These are phyloP conservation scores for Saguinus imperator DNA, from an alignment of 2,113 vertebrate genomes.

Conservation along the genomic window DNA sequence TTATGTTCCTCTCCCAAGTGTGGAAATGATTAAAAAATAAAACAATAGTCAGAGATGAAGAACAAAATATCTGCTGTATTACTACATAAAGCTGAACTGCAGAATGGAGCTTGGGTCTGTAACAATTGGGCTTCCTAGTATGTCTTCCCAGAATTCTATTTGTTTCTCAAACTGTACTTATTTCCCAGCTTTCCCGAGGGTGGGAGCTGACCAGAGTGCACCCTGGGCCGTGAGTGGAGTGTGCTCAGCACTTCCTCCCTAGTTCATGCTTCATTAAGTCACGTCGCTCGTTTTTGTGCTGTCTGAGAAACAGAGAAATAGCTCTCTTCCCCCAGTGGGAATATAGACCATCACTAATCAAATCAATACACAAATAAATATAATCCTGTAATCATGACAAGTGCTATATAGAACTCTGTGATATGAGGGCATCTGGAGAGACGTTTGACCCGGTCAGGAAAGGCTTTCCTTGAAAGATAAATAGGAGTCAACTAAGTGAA, in stretches of 20 bases:
- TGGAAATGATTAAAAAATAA: not conserved
- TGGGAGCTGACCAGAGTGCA: not conserved
- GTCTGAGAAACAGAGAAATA: not conserved
- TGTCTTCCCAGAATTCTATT: not conserved
- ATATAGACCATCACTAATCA: not conserved
- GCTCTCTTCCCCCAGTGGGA: not conserved
- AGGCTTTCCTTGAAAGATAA: not conserved
- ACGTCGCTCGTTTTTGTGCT: not conserved
- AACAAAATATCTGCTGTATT: not conserved
- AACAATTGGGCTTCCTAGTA: not conserved
- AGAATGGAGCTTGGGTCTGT: not conserved
- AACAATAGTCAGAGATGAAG: not conserved
- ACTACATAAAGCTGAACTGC: not conserved
- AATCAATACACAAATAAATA: not conserved
- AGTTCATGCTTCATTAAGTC: no score
- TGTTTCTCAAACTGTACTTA: not conserved
- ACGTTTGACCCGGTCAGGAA: not conserved
- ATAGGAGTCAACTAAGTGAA: not conserved
- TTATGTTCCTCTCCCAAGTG: not conserved
- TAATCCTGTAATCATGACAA: not conserved
- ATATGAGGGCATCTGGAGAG: not conserved
- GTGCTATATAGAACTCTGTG: not conserved
- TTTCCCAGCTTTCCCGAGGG: not conserved
- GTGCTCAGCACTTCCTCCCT: accelerated
- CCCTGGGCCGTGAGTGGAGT: not conserved